A percentile compares a stretch with the other conserved stretches of the same genome.
phyloP scores from a whole-genome alignment of 2,113 vertebrate species.

The Empidonax alnorum region DNA sequence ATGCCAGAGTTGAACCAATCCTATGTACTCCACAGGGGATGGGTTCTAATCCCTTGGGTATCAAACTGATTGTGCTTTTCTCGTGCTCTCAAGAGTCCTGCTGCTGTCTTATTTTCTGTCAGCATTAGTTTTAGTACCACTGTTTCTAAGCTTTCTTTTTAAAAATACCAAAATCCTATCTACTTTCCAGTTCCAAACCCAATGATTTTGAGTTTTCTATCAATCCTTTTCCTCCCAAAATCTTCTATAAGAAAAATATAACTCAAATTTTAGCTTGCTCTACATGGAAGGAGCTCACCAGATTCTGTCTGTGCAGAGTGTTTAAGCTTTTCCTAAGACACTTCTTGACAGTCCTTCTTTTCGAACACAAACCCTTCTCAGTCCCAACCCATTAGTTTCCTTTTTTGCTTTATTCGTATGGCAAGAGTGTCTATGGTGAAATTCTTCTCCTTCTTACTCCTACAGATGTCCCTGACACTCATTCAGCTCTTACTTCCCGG shows the following conservation, averaged over 20 bases:
- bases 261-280: background rate
- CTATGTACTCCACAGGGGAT: background rate
- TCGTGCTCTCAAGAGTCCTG: background rate
- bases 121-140: background rate
- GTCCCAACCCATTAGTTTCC: background rate
- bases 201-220: background rate
- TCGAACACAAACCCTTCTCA: background rate
- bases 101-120: background rate
- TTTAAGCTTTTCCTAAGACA: background rate
- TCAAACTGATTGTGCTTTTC: background rate
- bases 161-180: background rate
- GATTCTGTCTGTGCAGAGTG: background rate
- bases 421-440: background rate
- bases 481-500: background rate
- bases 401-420: constrained; percentile 10
- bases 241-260: background rate
- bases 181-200: background rate
- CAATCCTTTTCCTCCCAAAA: background rate
- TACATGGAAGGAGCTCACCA: background rate
- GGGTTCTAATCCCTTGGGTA: background rate
- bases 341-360: constrained; percentile 32
- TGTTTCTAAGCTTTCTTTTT: background rate
- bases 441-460: background rate
- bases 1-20: background rate
- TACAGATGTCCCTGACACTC: constrained; percentile 30